Conservation (phyloP, 2,888 invertebrate genomes). For the Hermaeophaga mercurialis region DNA sequence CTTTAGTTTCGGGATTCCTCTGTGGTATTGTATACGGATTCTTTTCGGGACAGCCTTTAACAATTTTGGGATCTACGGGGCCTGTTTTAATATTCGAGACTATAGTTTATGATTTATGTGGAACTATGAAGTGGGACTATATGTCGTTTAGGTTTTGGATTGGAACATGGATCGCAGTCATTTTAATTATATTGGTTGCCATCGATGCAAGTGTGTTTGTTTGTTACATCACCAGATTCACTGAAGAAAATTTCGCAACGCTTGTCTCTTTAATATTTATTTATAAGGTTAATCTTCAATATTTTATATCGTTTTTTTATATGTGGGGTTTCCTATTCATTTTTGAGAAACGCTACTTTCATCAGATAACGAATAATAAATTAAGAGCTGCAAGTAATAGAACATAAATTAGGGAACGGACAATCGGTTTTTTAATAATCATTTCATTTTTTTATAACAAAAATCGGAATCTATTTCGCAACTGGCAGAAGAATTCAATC, state of each 20-base stretch:
- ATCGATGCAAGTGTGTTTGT: conserved; percentile 95
- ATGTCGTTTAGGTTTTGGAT: conserved; percentile 96
- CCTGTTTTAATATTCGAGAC: conserved; percentile 98
- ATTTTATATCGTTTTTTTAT: too few relatives aligned
- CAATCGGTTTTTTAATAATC: too few relatives aligned
- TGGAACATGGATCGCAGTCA: conserved; percentile 90
- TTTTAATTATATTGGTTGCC: conserved; percentile 85
- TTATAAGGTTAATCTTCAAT: conserved; percentile 84
- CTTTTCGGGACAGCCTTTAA: conserved; percentile 94
- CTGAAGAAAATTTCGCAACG: conserved; percentile 97
- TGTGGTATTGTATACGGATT: conserved; percentile 95
- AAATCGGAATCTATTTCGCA: too few relatives aligned
- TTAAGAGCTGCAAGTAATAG: too few relatives aligned
- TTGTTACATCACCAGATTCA: conserved; percentile 96
- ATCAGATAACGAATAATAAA: too few relatives aligned
- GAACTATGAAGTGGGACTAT: conserved; percentile 83
- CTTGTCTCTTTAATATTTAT: conserved; percentile 98
- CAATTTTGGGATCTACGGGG: conserved; percentile 93
- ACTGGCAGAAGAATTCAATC: too few relatives aligned
- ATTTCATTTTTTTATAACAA: too few relatives aligned
- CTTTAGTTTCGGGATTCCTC: conserved; percentile 86
- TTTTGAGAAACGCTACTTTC: too few relatives aligned
- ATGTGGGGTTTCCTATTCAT: too few relatives aligned
- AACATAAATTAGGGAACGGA: too few relatives aligned
- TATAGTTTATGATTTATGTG: conserved; percentile 94